phyloP scores from a whole-genome alignment of 2,888 invertebrate genomes.

The Andrena haemorrhoa region DNA sequence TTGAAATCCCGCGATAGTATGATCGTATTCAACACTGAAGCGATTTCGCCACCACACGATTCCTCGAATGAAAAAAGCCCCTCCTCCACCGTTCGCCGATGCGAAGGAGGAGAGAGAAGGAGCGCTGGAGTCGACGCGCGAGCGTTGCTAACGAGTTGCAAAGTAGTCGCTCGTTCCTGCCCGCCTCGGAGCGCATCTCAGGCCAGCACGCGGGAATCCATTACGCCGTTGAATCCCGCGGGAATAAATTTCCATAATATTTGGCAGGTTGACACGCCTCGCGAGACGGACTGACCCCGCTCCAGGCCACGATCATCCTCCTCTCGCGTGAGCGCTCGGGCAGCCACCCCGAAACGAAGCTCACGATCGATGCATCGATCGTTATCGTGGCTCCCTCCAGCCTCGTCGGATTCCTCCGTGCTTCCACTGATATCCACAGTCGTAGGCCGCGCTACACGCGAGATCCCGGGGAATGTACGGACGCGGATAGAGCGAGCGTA shows the following conservation, averaged over 20 bases:
- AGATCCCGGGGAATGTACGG: slow-evolving; percentile 9
- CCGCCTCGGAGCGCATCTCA: slow-evolving; percentile 6
- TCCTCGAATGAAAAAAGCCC: slow-evolving; percentile 5
- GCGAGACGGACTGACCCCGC: slow-evolving; percentile 73
- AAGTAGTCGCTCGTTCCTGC: slow-evolving; percentile 25
- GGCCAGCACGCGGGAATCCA: slow-evolving; percentile 68
- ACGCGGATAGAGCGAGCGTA: slow-evolving; percentile 53
- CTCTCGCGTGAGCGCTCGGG: slow-evolving; percentile 45
- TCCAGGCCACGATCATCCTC: slow-evolving; percentile 64
- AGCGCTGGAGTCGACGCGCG: slow-evolving; percentile 27
- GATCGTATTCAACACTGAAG: background rate
- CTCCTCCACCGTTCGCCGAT: background rate
- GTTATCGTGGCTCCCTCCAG: slow-evolving; percentile 42
- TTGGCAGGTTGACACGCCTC: slow-evolving; percentile 83
- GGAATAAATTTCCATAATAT: slow-evolving; percentile 83
- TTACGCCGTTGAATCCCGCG: slow-evolving; percentile 69
- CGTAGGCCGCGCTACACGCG: slow-evolving; percentile 19
- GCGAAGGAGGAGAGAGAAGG: background rate
- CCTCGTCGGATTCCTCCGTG: slow-evolving; percentile 15
- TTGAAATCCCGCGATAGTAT: background rate
- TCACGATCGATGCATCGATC: slow-evolving; percentile 48
- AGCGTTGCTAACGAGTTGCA: slow-evolving; percentile 56
- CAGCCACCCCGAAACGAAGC: slow-evolving; percentile 34
- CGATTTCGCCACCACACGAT: background rate
- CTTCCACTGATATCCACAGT: slow-evolving; percentile 17